Base-by-base conservation (phyloP, 2,113 vertebrate species). In the Xiphorhynchus elegans region DNA sequence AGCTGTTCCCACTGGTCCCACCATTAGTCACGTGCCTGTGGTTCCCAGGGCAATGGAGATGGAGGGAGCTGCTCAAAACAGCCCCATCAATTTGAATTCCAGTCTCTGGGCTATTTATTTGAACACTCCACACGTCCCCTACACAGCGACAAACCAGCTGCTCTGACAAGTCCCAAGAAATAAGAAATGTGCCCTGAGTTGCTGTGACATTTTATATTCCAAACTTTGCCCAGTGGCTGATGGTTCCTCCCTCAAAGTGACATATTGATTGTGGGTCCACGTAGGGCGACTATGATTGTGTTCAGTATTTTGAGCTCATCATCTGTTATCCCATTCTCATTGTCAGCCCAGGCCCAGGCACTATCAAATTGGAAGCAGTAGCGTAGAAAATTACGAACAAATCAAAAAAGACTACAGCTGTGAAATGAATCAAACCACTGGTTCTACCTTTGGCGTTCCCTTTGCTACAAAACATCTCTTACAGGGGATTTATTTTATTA, bases 341-440 rank as follows among this genome's bases (percentile, higher is more conserved):
- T 97, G 97, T 98, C 98, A 98, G 97, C 98, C 4, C 1, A 86
- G 85, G 74, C 89, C 97, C 97, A 97, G 96, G 92, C 96, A 91
- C 88, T 96, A 97, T 97, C 97, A 98, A 96, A 98, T 97, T 97
- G 97, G 97, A 98, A 97, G 95, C 97, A 98, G 93, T 89, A 98
- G 97, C 85, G 84, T 97, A 98, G 96, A 98, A 98, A 98, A 98
- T 97, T 96, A 98, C 15, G 21, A 97, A 96, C 96, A 98, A 98
- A 98, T 98, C 95, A 97, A 95, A 98, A 95, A 91, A 95, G 97
- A 94, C 95, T 90, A 95, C 89, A 96, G 97, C 97, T 98, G 98
- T 97, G 97, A 98, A 96, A 95, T 95, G 95, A 97, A 97, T 98
- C 96, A 97, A 97, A 87, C 81, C 60, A n/a, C 75, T 37, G 31